Conservation (phyloP, 2,113 vertebrate genomes). For the Lampris megalopsis region DNA sequence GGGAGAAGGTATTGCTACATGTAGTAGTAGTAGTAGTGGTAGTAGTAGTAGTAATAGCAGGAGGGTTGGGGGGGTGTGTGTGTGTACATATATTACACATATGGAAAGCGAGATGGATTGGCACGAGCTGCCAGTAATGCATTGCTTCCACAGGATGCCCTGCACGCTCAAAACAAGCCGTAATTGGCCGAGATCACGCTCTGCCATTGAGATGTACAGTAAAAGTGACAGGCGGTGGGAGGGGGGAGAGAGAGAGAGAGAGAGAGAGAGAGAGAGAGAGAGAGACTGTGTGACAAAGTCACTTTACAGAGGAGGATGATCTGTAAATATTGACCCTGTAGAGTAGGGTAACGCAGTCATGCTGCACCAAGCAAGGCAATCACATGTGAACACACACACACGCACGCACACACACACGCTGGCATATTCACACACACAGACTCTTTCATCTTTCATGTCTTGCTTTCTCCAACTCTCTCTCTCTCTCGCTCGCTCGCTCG, state of each 20-base stretch:
- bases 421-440: not conserved
- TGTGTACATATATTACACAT: slow-evolving; percentile 43
- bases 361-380: slow-evolving; percentile 41
- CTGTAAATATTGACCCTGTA: slow-evolving; percentile 77
- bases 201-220: slow-evolving; percentile 59
- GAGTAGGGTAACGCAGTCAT: slow-evolving; percentile 45
- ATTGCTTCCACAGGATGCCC: slow-evolving; percentile 65
- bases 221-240: slow-evolving; percentile 59
- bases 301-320: slow-evolving; percentile 65
- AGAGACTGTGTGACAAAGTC: slow-evolving; percentile 52
- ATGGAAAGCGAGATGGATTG: slow-evolving; percentile 50
- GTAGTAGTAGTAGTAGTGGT: slow-evolving; percentile 40
- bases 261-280: not conserved
- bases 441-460: not conserved
- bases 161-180: slow-evolving; percentile 61
- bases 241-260: not conserved
- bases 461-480: slow-evolving; percentile 30
- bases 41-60: slow-evolving; percentile 14
- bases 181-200: slow-evolving; percentile 72
- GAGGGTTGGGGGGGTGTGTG: slow-evolving; percentile 6
- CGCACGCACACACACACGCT: not conserved
- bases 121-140: slow-evolving; percentile 50
- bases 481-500: slow-evolving; percentile 26
- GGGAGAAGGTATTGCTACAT: slow-evolving; percentile 39
- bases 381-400: slow-evolving; percentile 15